Evolutionary conservation across 2,113 vertebrate species (phyloP).

Genomic region (Picathartes gymnocephalus): DNA sequence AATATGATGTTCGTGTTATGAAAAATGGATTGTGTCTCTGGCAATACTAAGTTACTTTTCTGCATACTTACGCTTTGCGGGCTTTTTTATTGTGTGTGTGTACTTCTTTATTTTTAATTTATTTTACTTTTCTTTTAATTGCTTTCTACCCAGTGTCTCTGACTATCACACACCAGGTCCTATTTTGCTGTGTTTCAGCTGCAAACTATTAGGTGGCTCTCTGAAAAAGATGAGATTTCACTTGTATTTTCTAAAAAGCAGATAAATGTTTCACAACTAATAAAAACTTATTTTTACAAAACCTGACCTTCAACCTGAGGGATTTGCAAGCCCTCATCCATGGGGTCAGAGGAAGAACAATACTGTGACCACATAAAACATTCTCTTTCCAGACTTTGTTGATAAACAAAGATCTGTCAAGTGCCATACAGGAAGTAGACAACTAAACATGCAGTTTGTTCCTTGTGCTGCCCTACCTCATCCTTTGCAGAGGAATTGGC

Average conservation of each 20-base stretch:
- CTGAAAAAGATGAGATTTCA: background rate
- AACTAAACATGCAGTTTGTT: background rate
- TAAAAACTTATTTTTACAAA: background rate
- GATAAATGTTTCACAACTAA: rapidly evolving
- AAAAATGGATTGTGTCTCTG: background rate
- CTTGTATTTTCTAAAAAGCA: background rate
- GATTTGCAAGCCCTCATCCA: rapidly evolving
- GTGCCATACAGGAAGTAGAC: rapidly evolving
- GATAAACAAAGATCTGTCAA: background rate
- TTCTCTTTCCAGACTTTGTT: background rate
- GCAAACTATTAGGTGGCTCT: background rate
- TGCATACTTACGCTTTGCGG: background rate
- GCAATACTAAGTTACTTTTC: background rate
- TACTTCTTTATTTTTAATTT: background rate
- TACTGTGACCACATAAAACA: background rate
- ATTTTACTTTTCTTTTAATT: background rate
- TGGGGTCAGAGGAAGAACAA: background rate
- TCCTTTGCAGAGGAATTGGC: background rate
- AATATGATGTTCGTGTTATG: background rate
- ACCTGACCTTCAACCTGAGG: background rate
- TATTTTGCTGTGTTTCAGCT: background rate
- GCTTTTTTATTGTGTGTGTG: background rate
- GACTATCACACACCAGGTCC: background rate
- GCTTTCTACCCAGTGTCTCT: background rate
- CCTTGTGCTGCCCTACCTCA: background rate